phyloP scores from a whole-genome alignment of 30 jellyfish, hydroid and myxozoan species.

The Turritopsis rubra region DNA sequence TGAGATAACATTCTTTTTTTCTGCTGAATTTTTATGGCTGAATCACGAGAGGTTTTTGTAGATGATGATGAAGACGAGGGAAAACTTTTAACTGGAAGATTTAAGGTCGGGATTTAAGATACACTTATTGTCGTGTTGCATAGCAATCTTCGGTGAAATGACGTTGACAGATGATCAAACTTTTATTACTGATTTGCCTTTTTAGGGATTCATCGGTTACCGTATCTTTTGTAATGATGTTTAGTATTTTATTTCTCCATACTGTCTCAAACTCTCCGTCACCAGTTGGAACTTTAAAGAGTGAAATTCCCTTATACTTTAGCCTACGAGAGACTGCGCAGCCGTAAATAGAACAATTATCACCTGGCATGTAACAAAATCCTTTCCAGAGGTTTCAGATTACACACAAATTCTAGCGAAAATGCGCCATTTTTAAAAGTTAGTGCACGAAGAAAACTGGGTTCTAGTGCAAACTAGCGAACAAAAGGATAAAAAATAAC shows the following conservation, averaged over 20 bases:
- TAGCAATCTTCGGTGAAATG: slow-evolving; percentile 26
- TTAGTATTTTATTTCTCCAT: slow-evolving; percentile 48
- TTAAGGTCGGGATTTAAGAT: background rate
- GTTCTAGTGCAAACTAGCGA: too few relatives aligned
- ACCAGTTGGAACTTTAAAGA: slow-evolving; percentile 55
- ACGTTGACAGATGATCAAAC: slow-evolving; percentile 40
- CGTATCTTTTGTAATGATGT: slow-evolving; percentile 43
- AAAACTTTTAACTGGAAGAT: background rate
- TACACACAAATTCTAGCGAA: too few relatives aligned
- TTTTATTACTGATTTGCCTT: slow-evolving; percentile 35
- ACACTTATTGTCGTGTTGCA: background rate
- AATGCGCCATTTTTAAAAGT: too few relatives aligned
- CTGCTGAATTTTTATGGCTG: background rate
- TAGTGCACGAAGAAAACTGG: too few relatives aligned
- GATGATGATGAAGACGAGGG: background rate
- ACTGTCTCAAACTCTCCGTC: slow-evolving; percentile 33
- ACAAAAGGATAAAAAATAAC: too few relatives aligned
- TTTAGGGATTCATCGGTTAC: slow-evolving; percentile 37
- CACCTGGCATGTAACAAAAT: slow-evolving; percentile 50
- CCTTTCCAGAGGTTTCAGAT: too few relatives aligned
- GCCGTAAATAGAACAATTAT: slow-evolving; percentile 49
- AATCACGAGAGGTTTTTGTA: too few relatives aligned
- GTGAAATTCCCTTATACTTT: slow-evolving; percentile 27
- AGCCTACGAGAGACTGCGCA: slow-evolving; percentile 49
- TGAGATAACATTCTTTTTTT: background rate